Percentiles rank a stretch among this genome's conserved stretches.
phyloP scores from a whole-genome alignment of 2,888 invertebrate species.

The Cetonia aurata region DNA sequence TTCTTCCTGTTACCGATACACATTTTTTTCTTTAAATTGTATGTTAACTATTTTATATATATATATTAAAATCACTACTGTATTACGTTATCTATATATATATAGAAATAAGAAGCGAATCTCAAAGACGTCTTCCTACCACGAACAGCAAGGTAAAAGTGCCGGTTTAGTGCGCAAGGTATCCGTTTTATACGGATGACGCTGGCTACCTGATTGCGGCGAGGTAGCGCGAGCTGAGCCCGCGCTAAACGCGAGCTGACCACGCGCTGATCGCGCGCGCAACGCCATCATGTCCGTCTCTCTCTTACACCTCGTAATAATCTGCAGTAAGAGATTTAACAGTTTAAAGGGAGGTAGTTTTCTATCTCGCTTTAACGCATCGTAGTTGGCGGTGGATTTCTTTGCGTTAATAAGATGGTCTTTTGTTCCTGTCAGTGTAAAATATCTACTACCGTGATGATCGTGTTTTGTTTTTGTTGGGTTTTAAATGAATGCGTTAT shows the following conservation, averaged over 20 bases:
- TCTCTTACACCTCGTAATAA: slow-evolving; percentile 2
- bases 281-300: slow-evolving; percentile 11
- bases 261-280: slow-evolving; percentile 64
- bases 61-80: neutral
- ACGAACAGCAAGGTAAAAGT: slow-evolving; percentile 54
- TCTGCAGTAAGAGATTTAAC: too few species aligned
- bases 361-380: too few species aligned
- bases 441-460: too few species aligned
- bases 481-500: too few species aligned
- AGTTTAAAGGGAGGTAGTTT: too few species aligned
- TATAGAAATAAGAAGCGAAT: too few species aligned
- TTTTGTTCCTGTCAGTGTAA: too few species aligned
- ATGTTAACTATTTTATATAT: neutral
- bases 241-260: slow-evolving; percentile 63
- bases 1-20: slow-evolving; percentile 42
- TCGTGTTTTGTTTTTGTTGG: too few species aligned
- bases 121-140: slow-evolving; percentile 20
- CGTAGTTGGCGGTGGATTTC: too few species aligned
- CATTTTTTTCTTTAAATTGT: slow-evolving; percentile 1
- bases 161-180: slow-evolving; percentile 57
- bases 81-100: neutral
- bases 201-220: slow-evolving; percentile 49
- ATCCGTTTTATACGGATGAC: slow-evolving; percentile 59
- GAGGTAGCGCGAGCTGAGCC: slow-evolving; percentile 57
- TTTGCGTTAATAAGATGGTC: too few species aligned